Evolutionary conservation across 1,140 invertebrate genomes (phyloP), one percentile per base, ranked within the genome.

Genomic region (Andrena cerasifolii): DNA sequence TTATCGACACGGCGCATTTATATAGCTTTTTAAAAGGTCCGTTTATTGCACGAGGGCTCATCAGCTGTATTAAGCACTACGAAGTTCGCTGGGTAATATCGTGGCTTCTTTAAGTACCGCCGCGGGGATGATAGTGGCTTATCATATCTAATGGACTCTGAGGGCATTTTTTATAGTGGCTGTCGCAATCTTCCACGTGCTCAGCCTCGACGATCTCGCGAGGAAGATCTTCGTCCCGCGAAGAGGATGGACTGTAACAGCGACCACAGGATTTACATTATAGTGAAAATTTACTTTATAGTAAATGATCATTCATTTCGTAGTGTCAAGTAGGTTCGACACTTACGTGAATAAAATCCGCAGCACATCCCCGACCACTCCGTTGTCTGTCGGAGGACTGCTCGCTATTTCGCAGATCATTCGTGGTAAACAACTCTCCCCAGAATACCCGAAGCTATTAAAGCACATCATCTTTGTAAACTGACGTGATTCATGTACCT

Each of bases 321-420:
- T n/a, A n/a, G n/a, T n/a, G n/a, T n/a, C n/a, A n/a, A 10, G 18
- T 51, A 10, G 2, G 21, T 26, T 21, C 3, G 47, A 5, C 78
- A 88, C 88, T 91, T 82, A 93, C 93, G 90, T 92, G 33, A 93
- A 89, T 61, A 93, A 61, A 33, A 93, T 90, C 54, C 91, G 90
- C 16, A 93, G 47, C 40, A 93, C 83, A 74, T 93, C 91, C 10
- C 92, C 93, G 5, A 93, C 70, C 16, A 93, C 80, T 1, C 92
- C 91, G 24, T 91, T 92, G 62, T 86, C 75, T 3, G 71, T 81
- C 47, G 93, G 51, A n/a, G 92, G 88, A 45, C 86, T 87, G 70
- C 83, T 88, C 0, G 89, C 84, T 28, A 88, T 86, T 73, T 93
- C 90, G 72, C 93, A 93, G 79, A 93, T 93, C 31, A 86, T 88